Percentiles rank a stretch among this genome's conserved stretches.
Conservation (phyloP, 2,113 vertebrate species). For the Cyanoramphus novaezelandiae region DNA sequence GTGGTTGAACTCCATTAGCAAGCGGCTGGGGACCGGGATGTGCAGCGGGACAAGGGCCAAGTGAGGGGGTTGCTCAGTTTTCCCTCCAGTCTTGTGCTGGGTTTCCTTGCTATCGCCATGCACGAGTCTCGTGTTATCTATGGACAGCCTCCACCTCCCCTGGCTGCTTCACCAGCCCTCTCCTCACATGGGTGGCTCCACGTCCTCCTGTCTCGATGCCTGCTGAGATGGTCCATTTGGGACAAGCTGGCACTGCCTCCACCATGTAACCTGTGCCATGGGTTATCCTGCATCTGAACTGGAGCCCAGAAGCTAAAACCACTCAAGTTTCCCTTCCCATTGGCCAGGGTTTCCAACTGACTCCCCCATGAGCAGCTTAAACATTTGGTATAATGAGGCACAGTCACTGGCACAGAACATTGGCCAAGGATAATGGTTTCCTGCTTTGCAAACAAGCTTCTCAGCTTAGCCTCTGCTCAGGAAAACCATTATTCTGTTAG, state of each 20-base stretch:
- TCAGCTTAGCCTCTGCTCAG: conserved; percentile 26
- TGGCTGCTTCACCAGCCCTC: neutral
- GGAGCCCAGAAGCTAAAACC: neutral
- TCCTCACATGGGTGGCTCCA: neutral
- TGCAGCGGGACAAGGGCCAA: neutral
- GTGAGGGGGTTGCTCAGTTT: rapidly evolving
- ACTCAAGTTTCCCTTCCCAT: neutral
- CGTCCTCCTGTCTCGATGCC: neutral
- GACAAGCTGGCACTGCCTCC: neutral
- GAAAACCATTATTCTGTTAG: conserved; percentile 40
- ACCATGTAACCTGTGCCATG: rapidly evolving
- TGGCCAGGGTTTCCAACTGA: neutral
- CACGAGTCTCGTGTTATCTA: rapidly evolving
- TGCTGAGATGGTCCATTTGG: neutral
- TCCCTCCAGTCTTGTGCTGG: neutral
- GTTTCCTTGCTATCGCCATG: neutral
- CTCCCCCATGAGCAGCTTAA: neutral
- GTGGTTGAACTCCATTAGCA: neutral
- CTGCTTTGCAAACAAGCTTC: neutral
- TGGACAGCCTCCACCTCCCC: neutral
- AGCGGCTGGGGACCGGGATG: rapidly evolving
- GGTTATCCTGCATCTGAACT: neutral
- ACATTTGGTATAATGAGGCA: conserved; percentile 64
- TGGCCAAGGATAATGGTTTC: conserved; percentile 39
- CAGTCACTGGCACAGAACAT: neutral